Conservation (phyloP, 2,888 invertebrate genomes). For the Sylvicola fuscatus region DNA sequence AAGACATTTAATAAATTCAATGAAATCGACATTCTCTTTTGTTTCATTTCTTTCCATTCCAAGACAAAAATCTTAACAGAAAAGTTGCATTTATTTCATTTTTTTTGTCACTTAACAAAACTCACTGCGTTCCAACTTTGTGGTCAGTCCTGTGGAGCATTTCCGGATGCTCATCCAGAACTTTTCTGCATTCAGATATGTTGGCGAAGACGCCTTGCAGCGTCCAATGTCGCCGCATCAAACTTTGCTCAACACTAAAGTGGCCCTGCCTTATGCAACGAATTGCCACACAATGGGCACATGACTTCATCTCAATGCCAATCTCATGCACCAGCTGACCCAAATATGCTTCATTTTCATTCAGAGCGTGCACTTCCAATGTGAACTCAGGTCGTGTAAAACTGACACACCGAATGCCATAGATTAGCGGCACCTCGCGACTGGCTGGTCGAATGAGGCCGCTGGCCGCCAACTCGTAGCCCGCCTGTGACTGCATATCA, state of each 20-base stretch:
- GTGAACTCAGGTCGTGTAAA: conserved; percentile 70
- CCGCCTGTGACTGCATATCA: conserved; percentile 66
- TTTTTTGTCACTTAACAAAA: neutral
- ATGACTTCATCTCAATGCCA: conserved; percentile 54
- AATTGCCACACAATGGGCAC: conserved; percentile 60
- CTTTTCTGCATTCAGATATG: conserved; percentile 31
- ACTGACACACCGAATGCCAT: conserved; percentile 65
- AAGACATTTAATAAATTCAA: neutral
- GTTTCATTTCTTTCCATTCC: no score
- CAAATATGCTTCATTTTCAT: conserved; percentile 63
- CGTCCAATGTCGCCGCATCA: conserved; percentile 68
- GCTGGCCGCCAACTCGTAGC: conserved; percentile 63
- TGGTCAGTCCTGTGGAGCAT: conserved; percentile 21
- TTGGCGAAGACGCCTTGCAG: conserved; percentile 45
- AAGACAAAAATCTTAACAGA: no score
- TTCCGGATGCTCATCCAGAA: conserved; percentile 30
- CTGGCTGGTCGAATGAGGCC: conserved; percentile 61
- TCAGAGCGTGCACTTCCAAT: conserved; percentile 69
- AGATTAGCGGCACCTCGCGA: conserved; percentile 53
- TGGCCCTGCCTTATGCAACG: conserved; percentile 68
- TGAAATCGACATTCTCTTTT: no score
- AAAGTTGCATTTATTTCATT: neutral
- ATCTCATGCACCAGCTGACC: conserved; percentile 63
- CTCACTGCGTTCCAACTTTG: neutral
- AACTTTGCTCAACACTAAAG: conserved; percentile 52